Base-by-base conservation (phyloP, 35 echinoderm and acorn worm species). In the Acanthaster planci region DNA sequence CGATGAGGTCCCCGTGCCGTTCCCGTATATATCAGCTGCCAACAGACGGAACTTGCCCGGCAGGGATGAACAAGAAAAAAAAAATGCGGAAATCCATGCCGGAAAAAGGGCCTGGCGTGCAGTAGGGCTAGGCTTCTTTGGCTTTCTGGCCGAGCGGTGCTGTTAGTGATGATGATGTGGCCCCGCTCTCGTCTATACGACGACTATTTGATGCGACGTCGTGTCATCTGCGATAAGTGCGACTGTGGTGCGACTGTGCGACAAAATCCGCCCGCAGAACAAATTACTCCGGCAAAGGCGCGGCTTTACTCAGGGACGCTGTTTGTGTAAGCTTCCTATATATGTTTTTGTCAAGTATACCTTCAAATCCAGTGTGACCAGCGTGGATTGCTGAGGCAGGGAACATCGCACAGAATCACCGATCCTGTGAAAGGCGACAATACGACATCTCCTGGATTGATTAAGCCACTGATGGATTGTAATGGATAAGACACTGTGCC, bases 11-110 rank as follows among this genome's bases (percentile, higher is more conserved):
- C 64, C 26, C 64, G 64, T 26, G 64, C 64, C 64, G 19, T 21
- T 26, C 23, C 64, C 34, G 21, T 10, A 12, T 26, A 29, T 72
- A 72, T 72, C 64, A 72, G 64, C 64, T 72, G 64, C 64, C 64
- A 72, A 34, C 64, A 72, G 64, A 72, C 64, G 64, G 64, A 72
- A 72, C 64, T 72, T 14, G 64, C 64, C 64, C 64, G 64, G 64
- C 64, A 72, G 64, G 64, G 34, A 72, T 72, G 64, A 72, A 72
- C 64, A 72, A 72, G 64, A 72, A 72, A 72, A 72, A 59, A 72
- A 72, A 7, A 35, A 3, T 72, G 64, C 64, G 64, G 64, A 72
- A 72, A 72, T 72, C 64, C 64, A 72, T 72, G 26, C 64, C 64
- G 64, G 64, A 72, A 72, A 72, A 34, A 34, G 34, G 23, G 64